Evolutionary conservation across 2,888 invertebrate species (phyloP).

Genomic region (Carabus problematicus): DNA sequence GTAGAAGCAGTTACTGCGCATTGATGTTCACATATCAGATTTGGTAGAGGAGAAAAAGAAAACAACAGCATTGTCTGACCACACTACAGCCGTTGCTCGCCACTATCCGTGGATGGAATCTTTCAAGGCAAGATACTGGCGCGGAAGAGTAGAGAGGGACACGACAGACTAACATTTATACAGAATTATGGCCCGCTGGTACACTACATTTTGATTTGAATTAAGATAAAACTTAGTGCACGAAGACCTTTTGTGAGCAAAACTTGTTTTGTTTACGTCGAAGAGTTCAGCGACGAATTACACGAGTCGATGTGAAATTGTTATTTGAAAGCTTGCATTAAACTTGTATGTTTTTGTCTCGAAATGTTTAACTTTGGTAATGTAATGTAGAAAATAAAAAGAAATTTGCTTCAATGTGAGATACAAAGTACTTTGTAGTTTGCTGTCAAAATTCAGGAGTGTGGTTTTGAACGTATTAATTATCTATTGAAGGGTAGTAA

Average conservation of each 20-base stretch:
- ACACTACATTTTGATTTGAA: slow-evolving; percentile 41
- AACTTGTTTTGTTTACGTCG: slow-evolving; percentile 25
- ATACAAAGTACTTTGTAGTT: too few relatives aligned
- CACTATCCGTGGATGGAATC: slow-evolving; percentile 20
- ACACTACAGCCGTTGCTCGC: slow-evolving; percentile 20
- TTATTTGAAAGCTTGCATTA: too few relatives aligned
- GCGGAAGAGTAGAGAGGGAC: slow-evolving; percentile 1
- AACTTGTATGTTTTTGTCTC: too few relatives aligned
- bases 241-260: slow-evolving; percentile 17
- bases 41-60: background rate
- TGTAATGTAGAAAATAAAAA: too few relatives aligned
- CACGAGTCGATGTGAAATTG: too few relatives aligned
- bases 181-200: slow-evolving; percentile 37
- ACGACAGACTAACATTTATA: slow-evolving; percentile 37
- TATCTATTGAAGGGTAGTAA: too few relatives aligned
- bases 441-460: too few relatives aligned
- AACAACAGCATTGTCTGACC: slow-evolving; percentile 25
- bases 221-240: slow-evolving; percentile 42
- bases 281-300: too few relatives aligned
- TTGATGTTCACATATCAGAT: background rate
- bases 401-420: too few relatives aligned
- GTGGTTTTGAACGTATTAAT: too few relatives aligned
- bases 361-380: too few relatives aligned
- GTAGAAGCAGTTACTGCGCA: too few relatives aligned
- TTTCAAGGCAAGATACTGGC: slow-evolving; percentile 1